These are phyloP conservation scores for Orthosia gothica DNA, from an alignment of 2,888 invertebrate species.

Conservation along the genomic window DNA sequence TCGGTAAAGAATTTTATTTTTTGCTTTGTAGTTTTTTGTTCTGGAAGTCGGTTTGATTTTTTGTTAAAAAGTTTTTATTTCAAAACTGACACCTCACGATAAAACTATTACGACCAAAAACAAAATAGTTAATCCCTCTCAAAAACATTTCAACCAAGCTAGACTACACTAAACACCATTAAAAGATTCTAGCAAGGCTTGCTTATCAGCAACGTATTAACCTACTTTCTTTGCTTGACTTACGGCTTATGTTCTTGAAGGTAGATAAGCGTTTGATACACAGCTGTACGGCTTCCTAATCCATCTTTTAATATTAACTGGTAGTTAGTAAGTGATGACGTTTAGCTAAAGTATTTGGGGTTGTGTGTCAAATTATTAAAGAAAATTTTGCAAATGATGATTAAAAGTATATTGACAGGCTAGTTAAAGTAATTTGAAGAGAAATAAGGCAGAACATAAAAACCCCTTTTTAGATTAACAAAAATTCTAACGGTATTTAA, in stretches of 20 bases:
- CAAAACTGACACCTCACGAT: background rate
- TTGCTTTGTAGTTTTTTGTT: too few relatives aligned
- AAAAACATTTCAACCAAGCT: conserved; percentile 3
- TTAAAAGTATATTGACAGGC: too few relatives aligned
- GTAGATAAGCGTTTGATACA: conserved; percentile 51
- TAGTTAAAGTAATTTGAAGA: too few relatives aligned
- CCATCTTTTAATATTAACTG: conserved; percentile 50
- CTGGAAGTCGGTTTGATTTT: too few relatives aligned
- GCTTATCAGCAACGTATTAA: conserved; percentile 59
- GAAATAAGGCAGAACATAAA: too few relatives aligned
- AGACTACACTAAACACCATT: conserved; percentile 8
- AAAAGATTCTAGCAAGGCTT: conserved; percentile 42
- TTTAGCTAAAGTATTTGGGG: conserved; percentile 31
- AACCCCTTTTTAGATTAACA: too few relatives aligned
- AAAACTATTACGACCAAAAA: background rate
- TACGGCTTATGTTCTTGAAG: conserved; percentile 46
- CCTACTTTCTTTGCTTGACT: conserved; percentile 57
- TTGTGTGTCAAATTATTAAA: conserved; percentile 17
- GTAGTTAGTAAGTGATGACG: conserved; percentile 24
- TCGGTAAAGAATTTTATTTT: too few relatives aligned
- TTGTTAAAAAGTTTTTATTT: too few relatives aligned
- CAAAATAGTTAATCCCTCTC: background rate
- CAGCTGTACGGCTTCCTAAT: conserved; percentile 59
- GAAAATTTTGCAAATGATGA: background rate
- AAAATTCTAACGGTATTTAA: too few relatives aligned